phyloP scores from a whole-genome alignment of 37 sponge, comb jelly and placozoan genomes.

The Beroe ovata region DNA sequence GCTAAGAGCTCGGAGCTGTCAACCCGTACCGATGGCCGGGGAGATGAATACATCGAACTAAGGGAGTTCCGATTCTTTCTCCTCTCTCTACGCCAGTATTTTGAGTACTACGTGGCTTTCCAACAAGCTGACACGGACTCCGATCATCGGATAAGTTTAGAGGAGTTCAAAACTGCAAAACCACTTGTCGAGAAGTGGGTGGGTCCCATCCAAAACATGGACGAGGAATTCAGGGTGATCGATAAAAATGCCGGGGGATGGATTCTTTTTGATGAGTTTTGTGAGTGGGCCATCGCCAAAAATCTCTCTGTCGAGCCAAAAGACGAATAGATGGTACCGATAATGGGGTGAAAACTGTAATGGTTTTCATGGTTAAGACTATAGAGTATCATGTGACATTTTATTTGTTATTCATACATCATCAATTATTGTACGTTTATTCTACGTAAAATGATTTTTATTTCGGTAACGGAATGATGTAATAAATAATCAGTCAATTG shows the following conservation, averaged over 20 bases:
- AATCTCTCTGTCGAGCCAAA: slow-evolving; percentile 23
- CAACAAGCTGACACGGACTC: background rate
- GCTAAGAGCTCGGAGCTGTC: background rate
- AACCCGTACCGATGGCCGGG: background rate
- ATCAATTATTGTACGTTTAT: too few relatives aligned
- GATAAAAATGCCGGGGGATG: slow-evolving; percentile 1
- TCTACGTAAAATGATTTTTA: too few relatives aligned
- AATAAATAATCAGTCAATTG: too few relatives aligned
- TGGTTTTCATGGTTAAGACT: too few relatives aligned
- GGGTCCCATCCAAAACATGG: slow-evolving; percentile 7
- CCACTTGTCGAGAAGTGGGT: slow-evolving; percentile 28
- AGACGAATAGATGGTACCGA: background rate
- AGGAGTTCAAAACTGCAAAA: slow-evolving; percentile 16
- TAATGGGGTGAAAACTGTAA: too few relatives aligned
- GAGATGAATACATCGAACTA: slow-evolving; percentile 58
- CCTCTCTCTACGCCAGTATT: slow-evolving; percentile 63
- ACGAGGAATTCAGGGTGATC: slow-evolving; percentile 27
- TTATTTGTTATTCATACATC: too few relatives aligned
- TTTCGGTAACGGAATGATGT: too few relatives aligned
- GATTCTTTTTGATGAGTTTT: slow-evolving; percentile 65
- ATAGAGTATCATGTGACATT: too few relatives aligned
- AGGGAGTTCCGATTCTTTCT: slow-evolving; percentile 60
- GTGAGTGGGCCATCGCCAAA: slow-evolving; percentile 34
- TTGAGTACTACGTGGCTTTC: slow-evolving; percentile 55
- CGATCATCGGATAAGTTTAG: slow-evolving; percentile 12